Conservation (phyloP, 2,888 invertebrate species). For the Lobophora halterata region DNA sequence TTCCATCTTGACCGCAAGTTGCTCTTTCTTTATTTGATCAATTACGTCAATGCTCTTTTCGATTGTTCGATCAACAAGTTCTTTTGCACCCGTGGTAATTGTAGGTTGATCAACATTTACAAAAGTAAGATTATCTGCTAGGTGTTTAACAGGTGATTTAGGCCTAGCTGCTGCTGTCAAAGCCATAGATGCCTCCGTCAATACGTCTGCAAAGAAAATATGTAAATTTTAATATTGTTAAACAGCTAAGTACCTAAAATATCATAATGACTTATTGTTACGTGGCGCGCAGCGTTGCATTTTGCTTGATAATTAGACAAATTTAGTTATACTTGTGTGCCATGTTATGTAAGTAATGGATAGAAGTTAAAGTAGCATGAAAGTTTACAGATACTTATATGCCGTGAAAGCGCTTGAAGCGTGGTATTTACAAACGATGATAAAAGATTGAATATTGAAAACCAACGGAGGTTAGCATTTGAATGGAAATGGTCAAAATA, state of each 20-base stretch:
- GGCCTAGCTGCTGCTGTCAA: slow-evolving; percentile 64
- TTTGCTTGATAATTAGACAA: slow-evolving; percentile 8
- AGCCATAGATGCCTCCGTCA: slow-evolving; percentile 61
- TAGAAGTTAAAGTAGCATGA: slow-evolving; percentile 10
- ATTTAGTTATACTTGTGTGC: slow-evolving; percentile 7
- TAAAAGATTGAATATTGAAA: slow-evolving; percentile 23
- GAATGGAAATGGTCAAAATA: slow-evolving; percentile 50
- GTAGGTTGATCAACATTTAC: slow-evolving; percentile 78
- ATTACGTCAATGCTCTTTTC: slow-evolving; percentile 69
- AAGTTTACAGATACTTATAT: slow-evolving; percentile 11
- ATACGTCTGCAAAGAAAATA: slow-evolving; percentile 62
- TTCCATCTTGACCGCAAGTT: slow-evolving; percentile 68
- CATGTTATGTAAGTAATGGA: slow-evolving; percentile 8
- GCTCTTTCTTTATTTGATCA: slow-evolving; percentile 69
- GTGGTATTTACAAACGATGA: slow-evolving; percentile 19
- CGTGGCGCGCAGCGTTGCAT: slow-evolving; percentile 12
- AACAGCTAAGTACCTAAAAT: neutral
- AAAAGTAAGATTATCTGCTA: slow-evolving; percentile 70
- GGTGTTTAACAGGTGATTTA: slow-evolving; percentile 72
- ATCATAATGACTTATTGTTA: neutral
- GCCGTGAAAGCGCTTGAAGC: slow-evolving; percentile 33
- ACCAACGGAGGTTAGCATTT: slow-evolving; percentile 26
- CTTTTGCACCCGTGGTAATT: slow-evolving; percentile 76
- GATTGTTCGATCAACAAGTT: slow-evolving; percentile 75
- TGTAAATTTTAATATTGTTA: slow-evolving; percentile 1